Evolutionary conservation across 2,888 invertebrate genomes (phyloP).

Genomic region (Panorpa germanica): DNA sequence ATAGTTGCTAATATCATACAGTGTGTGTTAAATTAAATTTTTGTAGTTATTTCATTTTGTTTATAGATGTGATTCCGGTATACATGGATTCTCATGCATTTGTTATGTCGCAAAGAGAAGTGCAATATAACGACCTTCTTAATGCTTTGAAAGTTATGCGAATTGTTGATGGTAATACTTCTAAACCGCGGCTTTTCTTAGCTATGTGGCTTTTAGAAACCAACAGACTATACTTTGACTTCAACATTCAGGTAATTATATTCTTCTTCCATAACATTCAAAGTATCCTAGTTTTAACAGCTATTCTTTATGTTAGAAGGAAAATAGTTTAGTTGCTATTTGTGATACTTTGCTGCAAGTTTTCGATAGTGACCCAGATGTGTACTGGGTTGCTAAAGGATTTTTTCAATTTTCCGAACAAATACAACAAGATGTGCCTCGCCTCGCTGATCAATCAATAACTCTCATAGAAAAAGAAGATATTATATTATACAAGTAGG

Average conservation of each 20-base stretch:
- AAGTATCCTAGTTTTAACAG: conserved; percentile 3
- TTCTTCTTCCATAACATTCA: conserved; percentile 1
- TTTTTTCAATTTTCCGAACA: conserved; percentile 50
- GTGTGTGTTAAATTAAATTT: not conserved
- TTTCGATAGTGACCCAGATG: conserved; percentile 54
- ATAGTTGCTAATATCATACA: not conserved
- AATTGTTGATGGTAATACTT: conserved; percentile 39
- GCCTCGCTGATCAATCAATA: conserved; percentile 44
- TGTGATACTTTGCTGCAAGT: conserved; percentile 49
- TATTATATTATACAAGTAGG: conserved; percentile 40
- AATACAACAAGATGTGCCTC: conserved; percentile 41
- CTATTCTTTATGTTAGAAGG: conserved; percentile 21
- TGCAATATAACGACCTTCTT: conserved; percentile 55
- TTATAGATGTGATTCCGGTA: conserved; percentile 54
- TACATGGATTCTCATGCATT: conserved; percentile 57
- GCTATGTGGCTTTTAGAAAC: conserved; percentile 69
- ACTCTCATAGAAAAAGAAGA: conserved; percentile 63
- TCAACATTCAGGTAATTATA: conserved; percentile 24
- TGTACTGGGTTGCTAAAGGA: conserved; percentile 66
- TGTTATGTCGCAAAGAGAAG: conserved; percentile 51
- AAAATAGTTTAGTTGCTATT: conserved; percentile 39
- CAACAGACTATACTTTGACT: conserved; percentile 36
- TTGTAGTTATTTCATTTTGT: conserved; percentile 3
- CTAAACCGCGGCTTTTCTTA: conserved; percentile 46
- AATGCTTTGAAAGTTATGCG: conserved; percentile 50